Percentiles rank a stretch among this genome's conserved stretches.
Conservation (phyloP, 2,888 invertebrate genomes). For the Apamea sordens region DNA sequence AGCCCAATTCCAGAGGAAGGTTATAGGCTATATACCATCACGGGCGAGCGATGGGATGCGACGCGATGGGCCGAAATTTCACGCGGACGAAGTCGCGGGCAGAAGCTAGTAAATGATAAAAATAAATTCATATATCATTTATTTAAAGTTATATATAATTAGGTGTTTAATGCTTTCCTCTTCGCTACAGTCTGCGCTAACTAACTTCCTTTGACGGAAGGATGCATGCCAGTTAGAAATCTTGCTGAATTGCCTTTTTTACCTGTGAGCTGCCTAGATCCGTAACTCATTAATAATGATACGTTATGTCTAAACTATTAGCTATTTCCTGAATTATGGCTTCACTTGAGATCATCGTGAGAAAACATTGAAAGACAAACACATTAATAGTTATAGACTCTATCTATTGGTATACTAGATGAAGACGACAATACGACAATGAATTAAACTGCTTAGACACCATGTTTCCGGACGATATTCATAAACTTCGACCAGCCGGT, state of each 20-base stretch:
- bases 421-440: too few species aligned
- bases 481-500: too few species aligned
- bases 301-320: neutral
- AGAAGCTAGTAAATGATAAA: neutral
- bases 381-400: too few species aligned
- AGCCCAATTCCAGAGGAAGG: too few species aligned
- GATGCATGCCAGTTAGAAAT: constrained; percentile 35
- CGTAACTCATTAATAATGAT: constrained; percentile 15
- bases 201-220: constrained; percentile 50
- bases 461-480: too few species aligned
- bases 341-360: constrained; percentile 13
- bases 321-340: constrained; percentile 3
- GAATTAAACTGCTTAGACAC: too few species aligned
- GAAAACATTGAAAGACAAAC: neutral
- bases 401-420: too few species aligned
- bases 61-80: too few species aligned
- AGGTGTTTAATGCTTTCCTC: constrained; percentile 43
- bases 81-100: too few species aligned
- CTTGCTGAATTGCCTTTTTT: constrained; percentile 12
- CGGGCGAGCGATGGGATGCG: too few species aligned
- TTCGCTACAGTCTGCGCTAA: neutral
- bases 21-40: too few species aligned
- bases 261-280: neutral
- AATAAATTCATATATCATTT: neutral
- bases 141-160: constrained; percentile 26